Evolutionary conservation across 2,113 vertebrate species (phyloP).

Genomic region (Forbesichthys agassizii): DNA sequence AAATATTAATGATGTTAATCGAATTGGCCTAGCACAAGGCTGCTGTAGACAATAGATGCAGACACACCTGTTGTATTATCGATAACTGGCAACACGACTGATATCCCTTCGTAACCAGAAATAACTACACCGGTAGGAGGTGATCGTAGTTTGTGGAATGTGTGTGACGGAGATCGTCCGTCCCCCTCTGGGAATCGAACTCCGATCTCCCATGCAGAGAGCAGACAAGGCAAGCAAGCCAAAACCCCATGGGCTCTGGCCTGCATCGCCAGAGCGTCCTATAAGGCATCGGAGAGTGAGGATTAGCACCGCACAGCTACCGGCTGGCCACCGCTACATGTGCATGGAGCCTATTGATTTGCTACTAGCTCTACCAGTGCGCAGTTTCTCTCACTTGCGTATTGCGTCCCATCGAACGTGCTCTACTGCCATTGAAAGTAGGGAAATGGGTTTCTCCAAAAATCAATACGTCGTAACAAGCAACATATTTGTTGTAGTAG

Average conservation of each 20-base stretch:
- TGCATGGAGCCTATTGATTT: slow-evolving; percentile 45
- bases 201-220: too few relatives aligned
- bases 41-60: too few relatives aligned
- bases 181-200: too few relatives aligned
- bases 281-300: too few relatives aligned
- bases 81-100: too few relatives aligned
- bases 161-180: not conserved
- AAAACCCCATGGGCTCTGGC: too few relatives aligned
- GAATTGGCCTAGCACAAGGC: too few relatives aligned
- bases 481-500: slow-evolving; percentile 34
- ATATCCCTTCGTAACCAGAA: not conserved
- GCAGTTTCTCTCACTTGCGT: slow-evolving; percentile 13
- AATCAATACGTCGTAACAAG: slow-evolving; percentile 40
- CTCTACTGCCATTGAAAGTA: slow-evolving; percentile 30
- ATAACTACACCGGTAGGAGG: not conserved
- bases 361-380: slow-evolving; percentile 6
- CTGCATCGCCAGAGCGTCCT: too few relatives aligned
- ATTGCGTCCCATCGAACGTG: slow-evolving; percentile 6
- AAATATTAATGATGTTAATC: too few relatives aligned
- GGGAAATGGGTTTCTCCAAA: slow-evolving; percentile 15
- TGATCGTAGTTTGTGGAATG: not conserved
- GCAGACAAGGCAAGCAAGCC: too few relatives aligned
- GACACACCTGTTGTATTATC: too few relatives aligned
- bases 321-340: not conserved
- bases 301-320: too few relatives aligned